These are phyloP conservation scores for Esox masquinongy DNA, from an alignment of 2,797 vertebrate species.

Conservation along the genomic window DNA sequence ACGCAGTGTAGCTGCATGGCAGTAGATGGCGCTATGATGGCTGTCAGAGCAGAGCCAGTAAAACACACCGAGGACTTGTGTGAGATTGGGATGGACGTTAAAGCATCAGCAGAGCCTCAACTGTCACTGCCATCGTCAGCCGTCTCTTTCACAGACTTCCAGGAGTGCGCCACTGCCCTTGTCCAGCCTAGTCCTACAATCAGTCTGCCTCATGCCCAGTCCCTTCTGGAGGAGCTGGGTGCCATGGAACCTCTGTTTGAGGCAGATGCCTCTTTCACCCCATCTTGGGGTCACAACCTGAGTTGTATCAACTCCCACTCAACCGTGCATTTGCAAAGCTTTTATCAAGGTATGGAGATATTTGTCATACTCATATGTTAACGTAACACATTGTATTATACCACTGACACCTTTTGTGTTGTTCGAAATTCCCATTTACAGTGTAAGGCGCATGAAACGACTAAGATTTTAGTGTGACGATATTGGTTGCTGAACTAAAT, in stretches of 20 bases:
- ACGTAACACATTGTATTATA: background rate
- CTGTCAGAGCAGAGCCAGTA: background rate
- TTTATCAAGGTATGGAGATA: slow-evolving; percentile 74
- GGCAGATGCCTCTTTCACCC: slow-evolving; percentile 77
- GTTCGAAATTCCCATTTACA: background rate
- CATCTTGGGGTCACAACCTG: slow-evolving; percentile 78
- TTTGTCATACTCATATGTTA: background rate
- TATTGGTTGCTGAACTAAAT: background rate
- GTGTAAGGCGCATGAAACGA: background rate
- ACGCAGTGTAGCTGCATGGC: slow-evolving; percentile 43
- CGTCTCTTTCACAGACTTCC: slow-evolving; percentile 27
- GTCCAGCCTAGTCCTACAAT: slow-evolving; percentile 54
- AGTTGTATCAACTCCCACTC: slow-evolving; percentile 87
- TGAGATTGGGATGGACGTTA: slow-evolving; percentile 34
- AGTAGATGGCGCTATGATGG: slow-evolving; percentile 25
- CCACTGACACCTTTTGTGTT: background rate
- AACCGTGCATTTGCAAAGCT: slow-evolving; percentile 70
- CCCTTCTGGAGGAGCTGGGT: slow-evolving; percentile 82
- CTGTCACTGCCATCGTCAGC: slow-evolving; percentile 6
- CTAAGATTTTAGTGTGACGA: background rate
- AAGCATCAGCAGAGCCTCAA: slow-evolving; percentile 20
- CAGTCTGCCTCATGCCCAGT: slow-evolving; percentile 70
- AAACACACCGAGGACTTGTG: background rate
- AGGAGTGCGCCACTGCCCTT: slow-evolving; percentile 20
- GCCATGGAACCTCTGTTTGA: slow-evolving; percentile 81